These are phyloP conservation scores for Brachypteracias leptosomus DNA, from an alignment of 2,113 vertebrate genomes.

Conservation along the genomic window DNA sequence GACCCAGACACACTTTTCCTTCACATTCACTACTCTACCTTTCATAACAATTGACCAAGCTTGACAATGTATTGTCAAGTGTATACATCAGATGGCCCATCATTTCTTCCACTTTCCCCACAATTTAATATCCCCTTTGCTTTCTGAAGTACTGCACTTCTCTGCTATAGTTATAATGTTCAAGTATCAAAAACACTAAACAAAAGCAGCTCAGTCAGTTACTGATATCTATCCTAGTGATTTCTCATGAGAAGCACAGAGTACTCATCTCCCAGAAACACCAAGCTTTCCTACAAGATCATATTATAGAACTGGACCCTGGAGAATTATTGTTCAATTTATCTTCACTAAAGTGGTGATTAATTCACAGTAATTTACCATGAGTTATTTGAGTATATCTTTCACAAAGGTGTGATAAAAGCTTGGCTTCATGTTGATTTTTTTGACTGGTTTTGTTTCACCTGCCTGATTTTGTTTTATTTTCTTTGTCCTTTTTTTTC, in stretches of 20 bases:
- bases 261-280: background rate
- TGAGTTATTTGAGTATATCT: background rate
- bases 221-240: background rate
- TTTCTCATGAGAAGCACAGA: background rate
- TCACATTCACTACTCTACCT: background rate
- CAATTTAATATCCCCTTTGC: background rate
- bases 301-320: background rate
- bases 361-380: slow-evolving; percentile 27
- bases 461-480: background rate
- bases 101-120: background rate
- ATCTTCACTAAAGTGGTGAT: slow-evolving; percentile 3
- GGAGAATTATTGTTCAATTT: background rate
- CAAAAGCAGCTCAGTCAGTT: background rate
- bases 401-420: background rate
- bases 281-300: background rate
- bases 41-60: fast-evolving
- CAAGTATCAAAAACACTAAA: background rate
- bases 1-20: background rate
- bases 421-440: background rate
- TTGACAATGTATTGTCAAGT: background rate
- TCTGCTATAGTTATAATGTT: background rate
- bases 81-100: background rate
- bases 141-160: background rate
- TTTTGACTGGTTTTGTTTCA: background rate
- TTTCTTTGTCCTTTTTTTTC: background rate